Conservation (phyloP, 2,888 invertebrate species). For the Noctua pronuba region DNA sequence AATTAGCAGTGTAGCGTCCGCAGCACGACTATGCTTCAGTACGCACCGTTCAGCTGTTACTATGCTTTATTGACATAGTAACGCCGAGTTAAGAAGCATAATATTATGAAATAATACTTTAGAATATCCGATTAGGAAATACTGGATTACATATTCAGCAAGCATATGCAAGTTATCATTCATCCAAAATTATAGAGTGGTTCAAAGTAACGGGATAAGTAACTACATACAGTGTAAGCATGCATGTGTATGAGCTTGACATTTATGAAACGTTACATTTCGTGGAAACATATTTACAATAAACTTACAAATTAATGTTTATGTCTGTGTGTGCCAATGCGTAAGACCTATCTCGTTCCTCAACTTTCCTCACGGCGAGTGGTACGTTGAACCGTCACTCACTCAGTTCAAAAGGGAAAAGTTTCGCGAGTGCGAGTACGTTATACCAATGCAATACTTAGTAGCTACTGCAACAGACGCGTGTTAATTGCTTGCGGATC, state of each 20-base stretch:
- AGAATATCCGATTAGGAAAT: conserved; percentile 25
- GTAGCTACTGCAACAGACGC: conserved; percentile 36
- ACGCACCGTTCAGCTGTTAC: conserved; percentile 55
- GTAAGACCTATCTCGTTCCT: conserved; percentile 76
- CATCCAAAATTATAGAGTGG: conserved; percentile 39
- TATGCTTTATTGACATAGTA: conserved; percentile 53
- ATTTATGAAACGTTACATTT: conserved; percentile 49
- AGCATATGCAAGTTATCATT: conserved; percentile 32
- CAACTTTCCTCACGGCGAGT: conserved; percentile 81
- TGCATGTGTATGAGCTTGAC: conserved; percentile 40
- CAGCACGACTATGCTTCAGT: conserved; percentile 49
- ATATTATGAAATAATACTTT: conserved; percentile 28
- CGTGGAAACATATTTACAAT: conserved; percentile 52
- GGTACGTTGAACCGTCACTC: conserved; percentile 78
- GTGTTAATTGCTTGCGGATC: conserved; percentile 58
- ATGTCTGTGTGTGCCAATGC: conserved; percentile 58
- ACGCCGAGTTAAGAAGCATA: conserved; percentile 37
- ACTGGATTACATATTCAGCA: conserved; percentile 30
- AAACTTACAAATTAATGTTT: conserved; percentile 62
- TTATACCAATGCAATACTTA: conserved; percentile 60
- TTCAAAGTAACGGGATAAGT: conserved; percentile 45
- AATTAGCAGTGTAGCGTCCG: conserved; percentile 56
- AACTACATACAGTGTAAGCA: conserved; percentile 9
- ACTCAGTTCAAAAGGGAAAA: conserved; percentile 80
- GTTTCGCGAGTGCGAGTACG: conserved; percentile 69